Conservation (phyloP, 2,113 vertebrate species). For the Ploceus nigricollis region DNA sequence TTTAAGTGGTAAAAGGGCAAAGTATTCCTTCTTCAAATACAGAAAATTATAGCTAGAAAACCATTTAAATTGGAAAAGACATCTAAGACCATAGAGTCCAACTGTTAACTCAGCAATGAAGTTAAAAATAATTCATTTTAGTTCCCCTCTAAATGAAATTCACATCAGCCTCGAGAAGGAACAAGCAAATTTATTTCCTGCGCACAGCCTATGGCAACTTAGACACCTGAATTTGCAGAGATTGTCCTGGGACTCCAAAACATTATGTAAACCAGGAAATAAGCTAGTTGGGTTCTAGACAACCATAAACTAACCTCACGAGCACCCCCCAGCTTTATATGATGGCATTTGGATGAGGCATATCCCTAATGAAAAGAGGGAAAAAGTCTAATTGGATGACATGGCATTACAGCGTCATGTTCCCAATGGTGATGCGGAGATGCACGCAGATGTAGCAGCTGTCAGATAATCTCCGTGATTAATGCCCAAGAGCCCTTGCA, state of each 20-base stretch:
- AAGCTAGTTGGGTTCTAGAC: not conserved
- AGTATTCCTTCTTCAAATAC: fast-evolving
- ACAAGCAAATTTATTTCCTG: not conserved
- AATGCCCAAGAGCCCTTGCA: not conserved
- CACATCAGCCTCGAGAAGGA: not conserved
- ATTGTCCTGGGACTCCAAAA: not conserved
- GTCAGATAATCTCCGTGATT: not conserved
- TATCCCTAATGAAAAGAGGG: not conserved
- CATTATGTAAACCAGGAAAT: not conserved
- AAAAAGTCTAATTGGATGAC: not conserved
- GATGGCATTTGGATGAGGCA: not conserved
- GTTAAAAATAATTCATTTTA: not conserved
- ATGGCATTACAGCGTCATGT: not conserved
- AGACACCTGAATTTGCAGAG: not conserved
- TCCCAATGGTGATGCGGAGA: not conserved
- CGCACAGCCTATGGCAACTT: not conserved
- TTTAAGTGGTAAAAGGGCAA: not conserved
- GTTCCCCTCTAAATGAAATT: conserved; percentile 3
- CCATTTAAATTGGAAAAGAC: not conserved
- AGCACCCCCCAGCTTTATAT: not conserved
- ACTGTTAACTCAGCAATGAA: not conserved
- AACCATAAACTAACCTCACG: not conserved
- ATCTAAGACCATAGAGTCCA: not conserved
- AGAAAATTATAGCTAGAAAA: not conserved
- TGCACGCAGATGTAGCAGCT: not conserved